A percentile compares a stretch with the other conserved stretches of the same genome.
Conservation (phyloP, 2,888 invertebrate genomes). For the Odontomyia ornata region DNA sequence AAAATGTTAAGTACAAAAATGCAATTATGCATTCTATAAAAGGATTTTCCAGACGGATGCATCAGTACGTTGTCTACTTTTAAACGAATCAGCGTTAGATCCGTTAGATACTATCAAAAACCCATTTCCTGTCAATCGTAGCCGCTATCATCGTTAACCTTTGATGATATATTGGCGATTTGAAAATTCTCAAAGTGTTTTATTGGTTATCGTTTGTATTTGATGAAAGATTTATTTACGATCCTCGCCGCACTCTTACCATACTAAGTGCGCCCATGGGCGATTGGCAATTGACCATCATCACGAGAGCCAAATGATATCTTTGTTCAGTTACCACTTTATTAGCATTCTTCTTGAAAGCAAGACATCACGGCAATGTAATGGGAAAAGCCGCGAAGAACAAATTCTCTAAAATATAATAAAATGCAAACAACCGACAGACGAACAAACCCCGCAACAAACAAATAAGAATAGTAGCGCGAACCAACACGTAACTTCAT, state of each 20-base stretch:
- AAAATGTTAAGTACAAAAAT: too few relatives aligned
- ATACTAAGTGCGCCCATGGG: background rate
- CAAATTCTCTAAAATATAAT: constrained; percentile 5
- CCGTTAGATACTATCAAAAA: constrained; percentile 9
- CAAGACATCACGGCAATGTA: background rate
- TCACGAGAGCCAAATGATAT: background rate
- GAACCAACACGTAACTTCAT: background rate
- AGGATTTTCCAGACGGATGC: too few relatives aligned
- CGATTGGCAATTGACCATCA: constrained; percentile 18
- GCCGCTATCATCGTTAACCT: background rate
- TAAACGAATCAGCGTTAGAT: background rate
- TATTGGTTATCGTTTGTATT: background rate
- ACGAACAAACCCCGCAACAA: constrained; percentile 12
- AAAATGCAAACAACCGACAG: constrained; percentile 1
- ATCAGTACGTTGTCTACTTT: too few relatives aligned
- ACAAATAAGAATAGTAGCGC: constrained; percentile 22
- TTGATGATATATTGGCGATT: background rate
- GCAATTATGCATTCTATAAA: too few relatives aligned
- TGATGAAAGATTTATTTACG: constrained; percentile 1
- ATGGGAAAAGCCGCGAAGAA: background rate
- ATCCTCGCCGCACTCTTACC: background rate
- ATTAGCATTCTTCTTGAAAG: background rate
- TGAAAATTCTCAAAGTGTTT: background rate
- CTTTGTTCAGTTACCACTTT: background rate
- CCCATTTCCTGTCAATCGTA: constrained; percentile 22